Percentiles rank a stretch among this genome's conserved stretches.
phyloP scores from a whole-genome alignment of 2,888 invertebrate genomes.

The Brachycybe producta region DNA sequence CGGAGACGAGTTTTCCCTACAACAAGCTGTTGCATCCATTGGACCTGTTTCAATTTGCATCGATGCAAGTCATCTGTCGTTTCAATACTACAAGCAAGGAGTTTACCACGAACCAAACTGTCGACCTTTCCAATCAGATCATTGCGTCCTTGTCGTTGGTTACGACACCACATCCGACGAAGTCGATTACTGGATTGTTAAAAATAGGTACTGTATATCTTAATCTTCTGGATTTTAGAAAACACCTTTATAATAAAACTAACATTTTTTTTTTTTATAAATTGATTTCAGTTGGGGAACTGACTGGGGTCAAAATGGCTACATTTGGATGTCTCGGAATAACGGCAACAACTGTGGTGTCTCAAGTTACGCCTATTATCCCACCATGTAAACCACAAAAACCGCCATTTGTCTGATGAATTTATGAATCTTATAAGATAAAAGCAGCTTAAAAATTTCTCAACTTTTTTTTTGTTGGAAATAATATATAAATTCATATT shows the following conservation, averaged over 20 bases:
- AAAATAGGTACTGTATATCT: neutral
- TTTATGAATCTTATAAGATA: no score
- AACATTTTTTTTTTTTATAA: neutral
- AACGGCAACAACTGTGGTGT: neutral
- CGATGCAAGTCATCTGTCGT: slow-evolving; percentile 1
- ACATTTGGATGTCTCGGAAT: neutral
- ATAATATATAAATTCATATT: no score
- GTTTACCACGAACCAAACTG: slow-evolving; percentile 66
- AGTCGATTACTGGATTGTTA: slow-evolving; percentile 43
- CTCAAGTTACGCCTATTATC: no score
- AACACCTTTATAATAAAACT: neutral
- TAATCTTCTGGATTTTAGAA: neutral
- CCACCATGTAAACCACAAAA: no score
- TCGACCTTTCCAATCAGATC: slow-evolving; percentile 55
- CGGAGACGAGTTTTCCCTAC: neutral
- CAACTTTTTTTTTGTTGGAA: no score
- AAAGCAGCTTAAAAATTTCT: no score
- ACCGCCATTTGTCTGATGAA: no score
- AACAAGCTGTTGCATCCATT: neutral
- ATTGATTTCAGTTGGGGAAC: neutral
- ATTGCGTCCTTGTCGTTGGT: slow-evolving; percentile 71
- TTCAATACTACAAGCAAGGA: slow-evolving; percentile 2
- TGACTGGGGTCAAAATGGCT: neutral
- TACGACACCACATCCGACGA: slow-evolving; percentile 50
- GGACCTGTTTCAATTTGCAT: neutral